These are phyloP conservation scores for Deilephila elpenor DNA, from an alignment of 2,888 invertebrate species.

Conservation along the genomic window DNA sequence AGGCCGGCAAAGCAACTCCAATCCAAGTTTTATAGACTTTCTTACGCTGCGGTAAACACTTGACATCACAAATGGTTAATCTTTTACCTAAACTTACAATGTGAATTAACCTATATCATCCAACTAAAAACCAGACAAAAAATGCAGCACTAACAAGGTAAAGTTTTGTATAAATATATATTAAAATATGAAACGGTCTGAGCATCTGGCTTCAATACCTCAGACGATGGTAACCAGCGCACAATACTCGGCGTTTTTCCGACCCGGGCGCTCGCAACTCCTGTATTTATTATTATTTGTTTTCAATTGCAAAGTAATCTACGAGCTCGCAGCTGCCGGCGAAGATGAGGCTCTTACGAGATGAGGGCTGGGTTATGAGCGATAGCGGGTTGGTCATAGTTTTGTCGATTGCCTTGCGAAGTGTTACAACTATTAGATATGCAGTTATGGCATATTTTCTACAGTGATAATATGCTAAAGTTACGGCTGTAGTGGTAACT, in stretches of 20 bases:
- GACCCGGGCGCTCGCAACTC: slow-evolving; percentile 59
- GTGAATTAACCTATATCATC: background rate
- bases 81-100: background rate
- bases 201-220: slow-evolving; percentile 75
- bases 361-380: background rate
- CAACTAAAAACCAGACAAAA: background rate
- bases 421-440: no score
- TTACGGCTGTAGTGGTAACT: no score
- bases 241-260: slow-evolving; percentile 61
- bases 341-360: slow-evolving; percentile 50
- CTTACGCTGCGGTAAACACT: no score
- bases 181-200: slow-evolving; percentile 33
- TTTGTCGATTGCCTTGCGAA: no score
- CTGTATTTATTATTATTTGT: slow-evolving; percentile 83
- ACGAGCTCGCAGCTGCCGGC: slow-evolving; percentile 73
- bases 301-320: slow-evolving; percentile 83
- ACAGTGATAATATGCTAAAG: no score
- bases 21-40: no score
- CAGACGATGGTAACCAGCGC: slow-evolving; percentile 49
- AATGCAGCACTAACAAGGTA: background rate
- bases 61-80: no score
- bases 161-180: background rate
- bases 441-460: no score
- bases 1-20: no score
- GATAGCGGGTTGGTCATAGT: background rate